Conservation (phyloP, 2,797 vertebrate genomes). For the Prunella strophiata region DNA sequence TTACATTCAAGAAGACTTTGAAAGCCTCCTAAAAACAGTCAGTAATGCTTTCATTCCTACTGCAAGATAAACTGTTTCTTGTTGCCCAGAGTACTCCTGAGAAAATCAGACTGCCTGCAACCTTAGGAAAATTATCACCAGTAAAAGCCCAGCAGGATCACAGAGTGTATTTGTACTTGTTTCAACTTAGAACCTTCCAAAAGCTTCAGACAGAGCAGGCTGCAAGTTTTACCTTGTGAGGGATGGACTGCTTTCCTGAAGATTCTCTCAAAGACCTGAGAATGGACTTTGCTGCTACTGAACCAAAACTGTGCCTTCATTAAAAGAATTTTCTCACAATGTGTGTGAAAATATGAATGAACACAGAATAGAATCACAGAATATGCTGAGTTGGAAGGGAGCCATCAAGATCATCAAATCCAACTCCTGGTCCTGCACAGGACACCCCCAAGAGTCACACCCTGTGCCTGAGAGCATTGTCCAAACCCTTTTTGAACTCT, state of each 20-base stretch:
- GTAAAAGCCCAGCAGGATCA: not conserved
- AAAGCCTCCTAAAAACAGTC: not conserved
- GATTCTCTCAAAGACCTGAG: not conserved
- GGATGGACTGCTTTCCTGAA: not conserved
- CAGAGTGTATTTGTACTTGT: not conserved
- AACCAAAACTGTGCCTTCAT: not conserved
- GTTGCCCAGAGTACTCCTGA: not conserved
- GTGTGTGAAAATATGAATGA: not conserved
- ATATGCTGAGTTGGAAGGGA: not conserved
- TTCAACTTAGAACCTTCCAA: not conserved
- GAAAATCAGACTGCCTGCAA: not conserved
- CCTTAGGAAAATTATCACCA: not conserved
- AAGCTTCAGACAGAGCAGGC: not conserved
- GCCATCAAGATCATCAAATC: rapidly evolving
- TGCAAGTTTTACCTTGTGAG: not conserved
- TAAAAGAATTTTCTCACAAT: not conserved
- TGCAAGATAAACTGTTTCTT: not conserved
- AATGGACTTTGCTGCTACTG: not conserved
- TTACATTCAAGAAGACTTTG: not conserved
- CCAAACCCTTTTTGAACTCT: not conserved
- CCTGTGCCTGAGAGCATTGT: not conserved
- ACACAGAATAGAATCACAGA: not conserved
- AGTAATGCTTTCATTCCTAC: not conserved
- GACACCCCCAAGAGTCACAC: not conserved
- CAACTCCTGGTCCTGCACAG: not conserved